Evolutionary conservation across 2,888 invertebrate species (phyloP).

Genomic region (Campopleginae sp.): DNA sequence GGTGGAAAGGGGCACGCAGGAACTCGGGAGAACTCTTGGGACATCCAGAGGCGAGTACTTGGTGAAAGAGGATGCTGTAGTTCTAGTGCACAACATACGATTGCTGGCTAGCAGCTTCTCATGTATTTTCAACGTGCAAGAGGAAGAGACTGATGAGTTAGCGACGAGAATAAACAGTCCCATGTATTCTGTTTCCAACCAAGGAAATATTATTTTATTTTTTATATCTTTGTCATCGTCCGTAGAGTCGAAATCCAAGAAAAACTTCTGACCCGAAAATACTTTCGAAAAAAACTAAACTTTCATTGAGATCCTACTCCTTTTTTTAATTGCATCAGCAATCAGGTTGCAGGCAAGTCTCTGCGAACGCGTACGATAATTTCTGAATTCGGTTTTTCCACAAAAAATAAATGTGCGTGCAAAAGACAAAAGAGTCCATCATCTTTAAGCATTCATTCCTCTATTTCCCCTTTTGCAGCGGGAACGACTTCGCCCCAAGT

Average conservation of each 20-base stretch:
- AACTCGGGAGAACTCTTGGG: conserved; percentile 60
- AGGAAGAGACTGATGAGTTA: conserved; percentile 55
- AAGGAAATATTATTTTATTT: conserved; percentile 5
- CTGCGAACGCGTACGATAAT: too few species aligned
- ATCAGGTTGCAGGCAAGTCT: not conserved
- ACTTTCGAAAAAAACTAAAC: not conserved
- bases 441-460: not conserved
- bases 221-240: not conserved
- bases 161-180: conserved; percentile 73
- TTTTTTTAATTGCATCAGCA: not conserved
- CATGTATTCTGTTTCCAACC: conserved; percentile 62
- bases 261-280: not conserved
- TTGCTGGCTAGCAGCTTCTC: conserved; percentile 50
- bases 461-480: not conserved
- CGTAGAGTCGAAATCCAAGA: not conserved
- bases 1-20: conserved; percentile 51
- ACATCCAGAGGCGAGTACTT: conserved; percentile 65
- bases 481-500: not conserved
- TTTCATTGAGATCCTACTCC: not conserved
- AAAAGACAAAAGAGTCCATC: not conserved
- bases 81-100: conserved; percentile 43
- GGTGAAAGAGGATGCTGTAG: conserved; percentile 59
- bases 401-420: not conserved
- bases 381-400: not conserved
- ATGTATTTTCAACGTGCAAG: conserved; percentile 22